Base-by-base conservation (phyloP, 2,113 vertebrate genomes). In the Taurulus bubalis region DNA sequence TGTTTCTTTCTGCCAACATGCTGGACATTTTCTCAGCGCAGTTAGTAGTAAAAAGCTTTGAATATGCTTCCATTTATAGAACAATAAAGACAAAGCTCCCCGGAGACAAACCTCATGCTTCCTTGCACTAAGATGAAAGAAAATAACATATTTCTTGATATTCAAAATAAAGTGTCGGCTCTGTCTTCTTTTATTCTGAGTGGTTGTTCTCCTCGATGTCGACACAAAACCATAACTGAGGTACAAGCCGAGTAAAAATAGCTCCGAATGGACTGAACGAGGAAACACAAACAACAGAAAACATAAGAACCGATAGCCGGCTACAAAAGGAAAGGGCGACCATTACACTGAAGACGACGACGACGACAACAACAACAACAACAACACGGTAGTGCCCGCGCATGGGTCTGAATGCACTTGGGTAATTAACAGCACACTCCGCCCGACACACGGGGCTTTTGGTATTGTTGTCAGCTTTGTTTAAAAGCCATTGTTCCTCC, bases 401-500 rank as follows among this genome's bases (percentile, higher is more conserved):
- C 28, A 63, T 69, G 67, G 32, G 69, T 64, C 28, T 67, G 87
- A 49, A 51, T 36, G n/a, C 45, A 14, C 30, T 6, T 2, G 1
- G 16, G 16, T 11, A 28, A 16, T 30, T 47, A 64, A 6, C 55
- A 28, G 55, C 70, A 51, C 64, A 6, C 77, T 2, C 28, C 51
- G 1, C 12, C 15, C 8, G 16, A 56, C 58, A 32, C 49, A 26
- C 24, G 0, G 58, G 79, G 45, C 47, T 72, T 68, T 58, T 60
- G 51, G 55, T 22, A 14, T 38, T 12, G 67, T 34, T 72, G 49
- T 47, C 22, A 62, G 76, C 51, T 83, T 40, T 80, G 75, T 76
- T 79, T 70, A 16, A 84, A 45, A 58, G 45, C 2, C 38, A 67
- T 67, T 80, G 83, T 86, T 84, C 53, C 62, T 76, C 63, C 15